Percentiles rank a stretch among this genome's conserved stretches.
phyloP scores from a whole-genome alignment of 2,113 vertebrate genomes.

The Apaloderma vittatum region DNA sequence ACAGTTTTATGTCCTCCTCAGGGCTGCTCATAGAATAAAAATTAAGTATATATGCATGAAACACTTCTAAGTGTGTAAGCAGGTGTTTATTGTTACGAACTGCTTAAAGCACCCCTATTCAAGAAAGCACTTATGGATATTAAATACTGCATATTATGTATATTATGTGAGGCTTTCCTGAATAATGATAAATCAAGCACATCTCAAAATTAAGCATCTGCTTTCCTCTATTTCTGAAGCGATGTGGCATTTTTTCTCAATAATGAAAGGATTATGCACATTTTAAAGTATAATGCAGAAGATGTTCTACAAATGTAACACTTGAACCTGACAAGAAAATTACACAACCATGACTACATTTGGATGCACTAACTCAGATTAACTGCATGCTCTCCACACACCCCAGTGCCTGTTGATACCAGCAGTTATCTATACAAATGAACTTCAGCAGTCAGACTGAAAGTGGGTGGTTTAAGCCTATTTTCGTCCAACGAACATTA shows the following conservation, averaged over 20 bases:
- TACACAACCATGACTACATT: slow-evolving; percentile 34
- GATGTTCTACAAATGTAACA: slow-evolving; percentile 53
- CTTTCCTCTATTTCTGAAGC: not conserved
- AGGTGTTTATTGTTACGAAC: slow-evolving; percentile 26
- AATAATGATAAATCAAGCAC: not conserved
- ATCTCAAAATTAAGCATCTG: slow-evolving; percentile 53
- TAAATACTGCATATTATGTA: not conserved
- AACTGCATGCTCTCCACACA: not conserved
- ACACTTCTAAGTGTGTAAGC: not conserved
- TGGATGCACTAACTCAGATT: not conserved
- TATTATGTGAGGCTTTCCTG: not conserved
- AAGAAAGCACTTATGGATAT: not conserved
- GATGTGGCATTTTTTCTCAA: not conserved
- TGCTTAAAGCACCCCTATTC: not conserved
- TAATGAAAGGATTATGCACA: slow-evolving; percentile 44
- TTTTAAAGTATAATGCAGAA: slow-evolving; percentile 57
- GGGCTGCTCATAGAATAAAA: not conserved
- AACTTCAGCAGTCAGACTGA: slow-evolving; percentile 49
- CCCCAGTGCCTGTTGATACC: slow-evolving; percentile 25
- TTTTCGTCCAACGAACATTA: slow-evolving; percentile 29
- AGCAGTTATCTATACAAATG: not conserved
- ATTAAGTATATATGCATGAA: not conserved
- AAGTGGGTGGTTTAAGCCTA: slow-evolving; percentile 24
- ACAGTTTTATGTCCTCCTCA: not conserved
- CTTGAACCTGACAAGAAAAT: slow-evolving; percentile 59